Evolutionary conservation across 1,140 invertebrate genomes (phyloP), one percentile per base, ranked within the genome.

Genomic region (Papilio machaon): DNA sequence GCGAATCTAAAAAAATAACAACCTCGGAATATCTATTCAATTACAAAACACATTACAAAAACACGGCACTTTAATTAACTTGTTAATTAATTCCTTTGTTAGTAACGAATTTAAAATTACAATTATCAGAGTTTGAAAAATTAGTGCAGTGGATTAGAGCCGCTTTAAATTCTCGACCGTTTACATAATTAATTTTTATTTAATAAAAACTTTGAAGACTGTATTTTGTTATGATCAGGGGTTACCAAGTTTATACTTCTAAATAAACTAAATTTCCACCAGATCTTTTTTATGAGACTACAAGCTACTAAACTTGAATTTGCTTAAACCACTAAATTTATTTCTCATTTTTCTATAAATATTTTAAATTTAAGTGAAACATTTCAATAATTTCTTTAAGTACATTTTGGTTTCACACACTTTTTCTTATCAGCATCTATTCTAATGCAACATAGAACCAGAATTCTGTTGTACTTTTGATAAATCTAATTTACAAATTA

Each of bases 1-100:
- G 19, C 43, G 58, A 79, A 67, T 67, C 15, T 79, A 43, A 79
- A 79, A 60, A 75, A 64, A 79, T 64, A 43, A 35, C 54, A 78
- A 79, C 77, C 30, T 60, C 17, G 43, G 35, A 77, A 77, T 52
- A 19, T 47, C 75, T 77, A 38, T 77, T 77, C 35, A 77, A 77
- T 77, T 77, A 77, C 17, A 77, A 17, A 77, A 77, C 49, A 23
- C 13, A 23, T 75, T 75, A 75, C 73, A 77, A 77, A 77, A 77
- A 77, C 52, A 77, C 52, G 8, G 75, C 52, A 58, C 75, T 77
- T 58, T 77, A 77, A 77, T 77, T 77, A 54, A 77, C 75, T 54
- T 77, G 75, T 54, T 77, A 77, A 77, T 77, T 77, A 77, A 77
- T 77, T 77, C 75, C 49, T 77, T 54, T 77, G 75, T 77, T 77